Base-by-base conservation (phyloP, 2,113 vertebrate genomes). In the Phalacrocorax carbo region DNA sequence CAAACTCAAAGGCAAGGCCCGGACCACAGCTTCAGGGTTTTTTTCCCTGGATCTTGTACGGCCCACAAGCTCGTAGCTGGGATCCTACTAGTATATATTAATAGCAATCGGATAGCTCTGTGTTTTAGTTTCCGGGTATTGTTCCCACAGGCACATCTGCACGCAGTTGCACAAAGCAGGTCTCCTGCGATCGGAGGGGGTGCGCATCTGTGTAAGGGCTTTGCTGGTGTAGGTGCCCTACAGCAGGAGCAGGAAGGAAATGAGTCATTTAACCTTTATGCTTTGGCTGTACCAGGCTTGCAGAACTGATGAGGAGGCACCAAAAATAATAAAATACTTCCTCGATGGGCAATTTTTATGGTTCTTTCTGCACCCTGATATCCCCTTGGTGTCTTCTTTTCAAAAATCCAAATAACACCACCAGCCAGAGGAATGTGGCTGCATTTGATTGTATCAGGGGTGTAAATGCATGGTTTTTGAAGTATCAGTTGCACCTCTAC, bases 241-340 rank as follows among this genome's bases (percentile, higher is more conserved):
- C 81, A 89, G 57, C 70, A 34, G 78, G 46, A 87, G 77, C 86
- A 89, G 96, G 95, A 97, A 97, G 97, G 94, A 97, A 97, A 89
- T 97, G 97, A 97, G 26, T 97, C 93, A 96, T 58, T 89, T 54
- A 65, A 69, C 81, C 84, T 95, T 79, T 91, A 48, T 90, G 66
- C 66, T 91, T 72, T 49, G 86, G 42, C 93, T 70, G 78, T 42
- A 62, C 46, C 14, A 7, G 62, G 17, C 75, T 85, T 77, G 66
- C 81, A 94, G 92, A 87, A 62, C 55, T 64, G 86, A 82, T 55
- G 95, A 91, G 81, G 49, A 90, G 84, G 86, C 86, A 95, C 46
- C 86, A 82, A 76, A 85, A 52, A 10, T 26, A 90, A 87, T 61
- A 69, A 95, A 95, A 85, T 19, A 20, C 62, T 93, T 96, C 89